These are phyloP conservation scores for Antennarius striatus DNA, from an alignment of 2,113 vertebrate species.

Conservation along the genomic window DNA sequence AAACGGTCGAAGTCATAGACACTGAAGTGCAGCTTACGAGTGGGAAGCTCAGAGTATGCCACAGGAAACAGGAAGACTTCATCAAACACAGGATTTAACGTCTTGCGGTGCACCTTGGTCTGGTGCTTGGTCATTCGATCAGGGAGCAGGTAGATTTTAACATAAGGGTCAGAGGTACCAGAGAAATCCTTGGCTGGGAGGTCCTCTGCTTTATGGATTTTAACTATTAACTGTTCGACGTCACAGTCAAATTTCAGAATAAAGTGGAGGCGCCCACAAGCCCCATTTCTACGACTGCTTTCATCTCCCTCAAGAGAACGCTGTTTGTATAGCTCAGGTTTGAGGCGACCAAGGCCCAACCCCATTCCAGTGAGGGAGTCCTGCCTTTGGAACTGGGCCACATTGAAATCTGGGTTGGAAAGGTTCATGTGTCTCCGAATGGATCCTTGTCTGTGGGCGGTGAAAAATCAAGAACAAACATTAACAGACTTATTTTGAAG, in stretches of 20 bases:
- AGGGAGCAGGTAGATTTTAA: conserved; percentile 97
- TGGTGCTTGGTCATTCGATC: conserved; percentile 98
- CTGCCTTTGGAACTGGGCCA: conserved; percentile 96
- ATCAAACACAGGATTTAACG: conserved; percentile 95
- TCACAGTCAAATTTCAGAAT: conserved; percentile 97
- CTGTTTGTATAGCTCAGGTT: conserved; percentile 97
- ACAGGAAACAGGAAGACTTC: conserved; percentile 98
- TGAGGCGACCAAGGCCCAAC: conserved; percentile 89
- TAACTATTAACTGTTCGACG: conserved; percentile 96
- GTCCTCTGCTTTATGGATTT: conserved; percentile 95
- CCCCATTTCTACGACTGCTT: conserved; percentile 79
- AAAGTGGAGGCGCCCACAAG: conserved; percentile 92
- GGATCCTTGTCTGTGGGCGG: conserved; percentile 86
- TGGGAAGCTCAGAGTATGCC: conserved; percentile 92
- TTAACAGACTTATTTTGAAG: not conserved
- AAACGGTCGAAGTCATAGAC: conserved; percentile 99
- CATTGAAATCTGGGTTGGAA: conserved; percentile 96
- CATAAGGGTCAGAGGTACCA: conserved; percentile 97
- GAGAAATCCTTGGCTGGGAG: conserved; percentile 98
- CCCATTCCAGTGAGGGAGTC: conserved; percentile 93
- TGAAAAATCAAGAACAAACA: conserved; percentile 16
- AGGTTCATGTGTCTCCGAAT: conserved; percentile 94
- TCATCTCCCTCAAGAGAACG: conserved; percentile 93
- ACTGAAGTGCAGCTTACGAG: conserved; percentile 96
- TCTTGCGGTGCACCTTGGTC: conserved; percentile 99